phyloP scores from a whole-genome alignment of 2,888 invertebrate genomes.

The Pterostichus niger region DNA sequence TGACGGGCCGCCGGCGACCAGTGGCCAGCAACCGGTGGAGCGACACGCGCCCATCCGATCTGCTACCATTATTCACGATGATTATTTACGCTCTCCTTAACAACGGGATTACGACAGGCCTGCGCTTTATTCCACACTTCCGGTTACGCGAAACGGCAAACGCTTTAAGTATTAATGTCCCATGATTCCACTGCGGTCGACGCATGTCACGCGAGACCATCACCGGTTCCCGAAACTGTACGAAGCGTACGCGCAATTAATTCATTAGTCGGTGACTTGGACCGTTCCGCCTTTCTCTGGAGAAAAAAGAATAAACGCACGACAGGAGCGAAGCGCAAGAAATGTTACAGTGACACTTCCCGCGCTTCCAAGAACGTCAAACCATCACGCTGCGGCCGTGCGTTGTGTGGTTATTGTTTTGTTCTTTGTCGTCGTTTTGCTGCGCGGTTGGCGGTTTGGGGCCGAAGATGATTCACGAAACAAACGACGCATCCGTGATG shows the following conservation, averaged over 20 bases:
- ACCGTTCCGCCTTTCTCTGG: not conserved
- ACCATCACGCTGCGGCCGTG: not conserved
- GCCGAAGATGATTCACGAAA: conserved; percentile 51
- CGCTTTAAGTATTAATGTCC: conserved; percentile 55
- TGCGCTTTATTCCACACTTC: conserved; percentile 62
- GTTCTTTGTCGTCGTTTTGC: conserved; percentile 10
- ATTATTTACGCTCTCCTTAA: conserved; percentile 67
- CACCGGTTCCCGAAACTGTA: not conserved
- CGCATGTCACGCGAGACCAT: conserved; percentile 48
- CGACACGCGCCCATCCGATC: conserved; percentile 62
- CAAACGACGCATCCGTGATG: conserved; percentile 62
- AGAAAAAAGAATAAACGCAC: not conserved
- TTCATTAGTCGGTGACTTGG: conserved; percentile 6
- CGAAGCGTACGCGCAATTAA: conserved; percentile 47
- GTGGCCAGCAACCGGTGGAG: conserved; percentile 70
- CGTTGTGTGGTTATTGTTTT: conserved; percentile 35
- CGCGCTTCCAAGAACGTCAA: not conserved
- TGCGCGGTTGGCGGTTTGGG: conserved; percentile 22
- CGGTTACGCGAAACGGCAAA: conserved; percentile 52
- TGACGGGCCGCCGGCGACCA: conserved; percentile 70
- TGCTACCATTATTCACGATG: conserved; percentile 62
- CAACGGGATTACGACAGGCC: conserved; percentile 55
- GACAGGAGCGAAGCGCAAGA: not conserved
- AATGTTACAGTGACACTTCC: not conserved
- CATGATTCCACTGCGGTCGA: conserved; percentile 54